phyloP scores from a whole-genome alignment of 2,888 invertebrate genomes.

The Melanargia galathea region DNA sequence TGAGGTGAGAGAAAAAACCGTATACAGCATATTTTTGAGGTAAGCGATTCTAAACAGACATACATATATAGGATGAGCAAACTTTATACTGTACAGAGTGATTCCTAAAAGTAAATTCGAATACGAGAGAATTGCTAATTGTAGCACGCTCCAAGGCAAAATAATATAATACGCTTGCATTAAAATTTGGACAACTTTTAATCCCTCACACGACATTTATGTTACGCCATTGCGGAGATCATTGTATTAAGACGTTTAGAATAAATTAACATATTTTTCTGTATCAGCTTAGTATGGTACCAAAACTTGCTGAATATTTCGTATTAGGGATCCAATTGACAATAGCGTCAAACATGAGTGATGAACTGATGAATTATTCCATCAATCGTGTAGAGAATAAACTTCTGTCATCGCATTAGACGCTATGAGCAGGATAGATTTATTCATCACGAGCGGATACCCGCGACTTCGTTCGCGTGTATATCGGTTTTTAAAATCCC shows the following conservation, averaged over 20 bases:
- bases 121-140: constrained; percentile 22
- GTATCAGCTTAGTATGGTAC: constrained; percentile 10
- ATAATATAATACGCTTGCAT: constrained; percentile 16
- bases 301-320: not conserved
- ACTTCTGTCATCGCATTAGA: no score
- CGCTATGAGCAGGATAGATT: no score
- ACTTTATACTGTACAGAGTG: not conserved
- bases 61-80: not conserved
- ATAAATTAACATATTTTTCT: constrained; percentile 31
- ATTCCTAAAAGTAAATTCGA: constrained; percentile 17
- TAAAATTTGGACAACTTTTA: constrained; percentile 29
- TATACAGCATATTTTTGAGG: not conserved
- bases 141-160: constrained; percentile 17
- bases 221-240: constrained; percentile 28
- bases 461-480: no score
- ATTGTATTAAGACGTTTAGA: constrained; percentile 27
- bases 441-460: no score
- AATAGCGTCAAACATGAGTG: not conserved
- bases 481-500: no score
- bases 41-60: no score
- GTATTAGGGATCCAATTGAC: not conserved
- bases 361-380: no score
- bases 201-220: constrained; percentile 27
- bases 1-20: not conserved
- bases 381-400: no score